Conservation (phyloP, 2,888 invertebrate genomes). For the Arctia plantaginis region DNA sequence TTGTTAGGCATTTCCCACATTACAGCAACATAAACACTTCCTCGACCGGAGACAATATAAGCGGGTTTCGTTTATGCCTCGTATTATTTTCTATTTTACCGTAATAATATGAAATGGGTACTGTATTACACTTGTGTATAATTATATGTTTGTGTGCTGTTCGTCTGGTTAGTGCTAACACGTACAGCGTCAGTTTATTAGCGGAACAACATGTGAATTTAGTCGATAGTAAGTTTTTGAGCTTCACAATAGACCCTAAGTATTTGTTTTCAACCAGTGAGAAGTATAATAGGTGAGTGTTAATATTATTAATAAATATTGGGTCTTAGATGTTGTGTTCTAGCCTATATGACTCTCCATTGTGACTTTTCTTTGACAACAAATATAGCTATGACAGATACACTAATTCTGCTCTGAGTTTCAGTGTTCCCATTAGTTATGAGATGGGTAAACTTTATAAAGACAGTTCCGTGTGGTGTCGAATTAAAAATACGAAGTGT, state of each 20-base stretch:
- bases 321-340: not conserved
- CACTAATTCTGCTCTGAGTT: too few species aligned
- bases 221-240: slow-evolving; percentile 90
- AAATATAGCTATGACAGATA: not conserved
- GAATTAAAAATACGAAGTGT: too few species aligned
- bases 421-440: too few species aligned
- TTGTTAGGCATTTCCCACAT: slow-evolving; percentile 21
- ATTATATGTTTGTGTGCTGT: slow-evolving; percentile 33
- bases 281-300: slow-evolving; percentile 67
- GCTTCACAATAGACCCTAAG: slow-evolving; percentile 90
- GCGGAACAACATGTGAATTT: slow-evolving; percentile 88
- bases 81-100: slow-evolving; percentile 16
- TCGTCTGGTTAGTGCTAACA: slow-evolving; percentile 63
- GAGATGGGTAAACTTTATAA: too few species aligned
- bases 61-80: slow-evolving; percentile 1
- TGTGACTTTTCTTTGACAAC: not conserved
- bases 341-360: not conserved
- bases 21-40: slow-evolving; percentile 52
- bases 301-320: not conserved
- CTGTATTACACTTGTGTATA: slow-evolving; percentile 27
- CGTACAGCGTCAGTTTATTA: slow-evolving; percentile 86
- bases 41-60: slow-evolving; percentile 54
- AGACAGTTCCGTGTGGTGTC: too few species aligned
- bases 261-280: slow-evolving; percentile 81
- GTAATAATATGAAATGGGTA: slow-evolving; percentile 38